Conservation (phyloP, 2,113 vertebrate species). For the Craseonycteris thonglongyai region DNA sequence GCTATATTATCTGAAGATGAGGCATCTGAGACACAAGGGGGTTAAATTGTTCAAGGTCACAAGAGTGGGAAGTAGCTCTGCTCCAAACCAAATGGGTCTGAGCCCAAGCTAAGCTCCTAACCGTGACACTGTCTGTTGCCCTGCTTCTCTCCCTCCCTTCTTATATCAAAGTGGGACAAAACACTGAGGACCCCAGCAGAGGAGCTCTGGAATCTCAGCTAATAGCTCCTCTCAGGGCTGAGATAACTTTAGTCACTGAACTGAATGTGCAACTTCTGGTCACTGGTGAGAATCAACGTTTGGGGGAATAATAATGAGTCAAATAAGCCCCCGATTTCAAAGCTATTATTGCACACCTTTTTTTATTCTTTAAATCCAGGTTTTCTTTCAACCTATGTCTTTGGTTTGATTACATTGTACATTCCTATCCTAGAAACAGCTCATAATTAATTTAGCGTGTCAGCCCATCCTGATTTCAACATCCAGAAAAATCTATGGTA, state of each 20-base stretch:
- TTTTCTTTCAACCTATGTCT: background rate
- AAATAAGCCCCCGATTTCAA: background rate
- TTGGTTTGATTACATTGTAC: background rate
- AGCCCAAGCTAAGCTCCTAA: background rate
- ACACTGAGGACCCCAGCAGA: background rate
- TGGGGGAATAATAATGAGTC: background rate
- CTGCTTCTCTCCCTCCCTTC: background rate
- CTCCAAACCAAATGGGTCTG: background rate
- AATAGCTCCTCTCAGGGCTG: background rate
- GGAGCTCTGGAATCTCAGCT: background rate
- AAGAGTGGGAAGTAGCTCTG: background rate
- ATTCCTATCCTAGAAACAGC: background rate
- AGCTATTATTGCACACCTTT: background rate
- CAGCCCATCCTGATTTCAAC: background rate
- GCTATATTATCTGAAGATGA: background rate
- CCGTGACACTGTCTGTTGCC: background rate
- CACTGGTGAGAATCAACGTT: background rate
- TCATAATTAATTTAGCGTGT: constrained; percentile 26
- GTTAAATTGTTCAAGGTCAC: background rate
- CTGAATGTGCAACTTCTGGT: background rate
- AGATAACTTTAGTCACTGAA: background rate
- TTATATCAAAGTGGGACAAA: background rate
- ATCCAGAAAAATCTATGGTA: constrained; percentile 6
- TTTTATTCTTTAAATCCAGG: background rate
- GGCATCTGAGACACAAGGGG: background rate